Evolutionary conservation across 2,888 invertebrate species (phyloP).

Genomic region (Eupithecia subumbrata): DNA sequence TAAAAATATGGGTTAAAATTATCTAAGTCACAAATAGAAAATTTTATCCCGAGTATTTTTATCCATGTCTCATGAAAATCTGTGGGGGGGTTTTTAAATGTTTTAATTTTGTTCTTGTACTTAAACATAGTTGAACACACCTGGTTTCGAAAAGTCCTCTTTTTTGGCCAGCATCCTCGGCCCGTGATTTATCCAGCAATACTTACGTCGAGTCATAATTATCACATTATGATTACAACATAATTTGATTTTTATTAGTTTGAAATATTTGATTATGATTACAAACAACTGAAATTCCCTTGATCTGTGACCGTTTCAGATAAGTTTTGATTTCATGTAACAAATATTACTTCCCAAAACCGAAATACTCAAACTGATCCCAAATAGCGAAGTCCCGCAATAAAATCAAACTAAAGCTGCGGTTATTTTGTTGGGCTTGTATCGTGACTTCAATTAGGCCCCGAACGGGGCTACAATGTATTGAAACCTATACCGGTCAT

Average conservation of each 20-base stretch:
- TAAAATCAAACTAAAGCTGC: constrained; percentile 29
- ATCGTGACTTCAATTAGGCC: constrained; percentile 38
- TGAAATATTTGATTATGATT: no score
- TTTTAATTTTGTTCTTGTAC: no score
- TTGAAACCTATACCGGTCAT: constrained; percentile 40
- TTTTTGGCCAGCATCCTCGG: neutral
- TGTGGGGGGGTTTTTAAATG: no score
- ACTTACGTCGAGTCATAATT: neutral
- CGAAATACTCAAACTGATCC: constrained; percentile 8
- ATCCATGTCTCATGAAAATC: no score
- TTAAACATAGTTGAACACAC: neutral
- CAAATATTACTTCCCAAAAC: constrained; percentile 5
- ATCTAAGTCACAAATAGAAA: no score
- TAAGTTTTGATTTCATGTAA: neutral
- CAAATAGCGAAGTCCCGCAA: constrained; percentile 20
- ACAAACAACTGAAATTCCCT: neutral
- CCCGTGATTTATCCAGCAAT: no score
- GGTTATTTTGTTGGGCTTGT: constrained; percentile 32
- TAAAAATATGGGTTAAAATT: no score
- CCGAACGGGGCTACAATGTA: constrained; percentile 37
- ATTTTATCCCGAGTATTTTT: no score
- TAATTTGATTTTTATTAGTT: no score
- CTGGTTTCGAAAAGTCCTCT: neutral
- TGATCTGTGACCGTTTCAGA: neutral
- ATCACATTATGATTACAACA: no score